Percentiles rank a stretch among this genome's conserved stretches.
Evolutionary conservation across 1,140 invertebrate genomes (phyloP).

Genomic region (Apis cerana): DNA sequence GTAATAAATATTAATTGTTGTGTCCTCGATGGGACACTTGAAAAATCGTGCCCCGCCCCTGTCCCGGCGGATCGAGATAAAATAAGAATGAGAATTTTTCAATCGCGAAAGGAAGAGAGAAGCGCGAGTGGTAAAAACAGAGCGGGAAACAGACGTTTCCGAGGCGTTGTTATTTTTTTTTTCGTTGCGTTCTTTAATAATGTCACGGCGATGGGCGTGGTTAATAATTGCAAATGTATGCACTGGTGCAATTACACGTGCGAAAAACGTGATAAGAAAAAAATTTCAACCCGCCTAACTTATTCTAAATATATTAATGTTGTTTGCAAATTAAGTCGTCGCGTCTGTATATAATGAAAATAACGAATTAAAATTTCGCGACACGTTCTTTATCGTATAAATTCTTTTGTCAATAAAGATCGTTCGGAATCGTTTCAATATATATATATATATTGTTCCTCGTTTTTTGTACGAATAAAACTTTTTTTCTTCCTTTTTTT

Average conservation of each 20-base stretch:
- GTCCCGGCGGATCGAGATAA: no score
- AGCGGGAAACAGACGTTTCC: constrained; percentile 1
- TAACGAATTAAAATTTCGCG: no score
- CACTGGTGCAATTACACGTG: constrained; percentile 28
- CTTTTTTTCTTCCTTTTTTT: no score
- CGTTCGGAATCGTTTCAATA: no score
- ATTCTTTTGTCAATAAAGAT: no score
- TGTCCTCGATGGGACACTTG: background rate
- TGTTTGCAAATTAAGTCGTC: no score
- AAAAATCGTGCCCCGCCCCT: background rate
- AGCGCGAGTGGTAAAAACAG: background rate
- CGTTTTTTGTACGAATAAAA: no score
- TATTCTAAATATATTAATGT: no score
- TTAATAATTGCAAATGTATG: constrained; percentile 59
- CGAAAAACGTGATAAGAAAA: constrained; percentile 25
- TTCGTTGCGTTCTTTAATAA: background rate
- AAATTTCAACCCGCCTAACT: no score
- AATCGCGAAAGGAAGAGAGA: background rate
- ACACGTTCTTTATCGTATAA: no score
- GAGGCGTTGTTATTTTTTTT: background rate
- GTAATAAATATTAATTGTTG: constrained; percentile 27
- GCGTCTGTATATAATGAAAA: no score
- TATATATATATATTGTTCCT: no score
- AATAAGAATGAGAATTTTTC: background rate
- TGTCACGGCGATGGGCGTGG: constrained; percentile 29